Evolutionary conservation across 2,888 invertebrate genomes (phyloP).

Genomic region (Euproctis similis): DNA sequence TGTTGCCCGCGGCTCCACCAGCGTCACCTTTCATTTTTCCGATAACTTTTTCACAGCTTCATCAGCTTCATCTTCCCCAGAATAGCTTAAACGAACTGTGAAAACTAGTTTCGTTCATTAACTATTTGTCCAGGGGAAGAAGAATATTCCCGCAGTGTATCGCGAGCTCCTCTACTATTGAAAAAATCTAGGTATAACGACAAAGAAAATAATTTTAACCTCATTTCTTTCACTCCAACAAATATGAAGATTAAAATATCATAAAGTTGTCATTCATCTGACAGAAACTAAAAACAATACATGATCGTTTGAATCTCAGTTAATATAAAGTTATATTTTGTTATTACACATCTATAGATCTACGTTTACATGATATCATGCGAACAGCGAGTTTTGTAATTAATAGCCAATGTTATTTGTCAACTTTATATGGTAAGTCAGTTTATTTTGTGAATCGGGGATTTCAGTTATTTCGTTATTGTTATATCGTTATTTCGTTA

Average conservation of each 20-base stretch:
- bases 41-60: no score
- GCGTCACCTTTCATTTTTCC: no score
- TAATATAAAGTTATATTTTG: conserved; percentile 23
- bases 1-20: no score
- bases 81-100: no score
- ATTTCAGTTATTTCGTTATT: no score
- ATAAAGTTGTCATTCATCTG: conserved; percentile 20
- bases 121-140: no score
- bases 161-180: no score
- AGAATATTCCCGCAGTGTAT: no score
- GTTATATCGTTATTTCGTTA: no score
- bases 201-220: background rate
- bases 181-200: background rate
- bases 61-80: no score
- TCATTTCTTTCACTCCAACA: conserved; percentile 4
- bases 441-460: no score
- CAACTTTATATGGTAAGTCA: conserved; percentile 56
- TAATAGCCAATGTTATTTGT: conserved; percentile 61
- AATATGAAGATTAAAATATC: conserved; percentile 6
- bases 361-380: conserved; percentile 44
- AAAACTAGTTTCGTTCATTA: no score
- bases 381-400: conserved; percentile 30
- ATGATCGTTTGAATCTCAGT: conserved; percentile 18
- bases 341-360: conserved; percentile 38
- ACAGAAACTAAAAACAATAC: conserved; percentile 20